Evolutionary conservation across 2,888 invertebrate species (phyloP).

Genomic region (Neelides folsomi): DNA sequence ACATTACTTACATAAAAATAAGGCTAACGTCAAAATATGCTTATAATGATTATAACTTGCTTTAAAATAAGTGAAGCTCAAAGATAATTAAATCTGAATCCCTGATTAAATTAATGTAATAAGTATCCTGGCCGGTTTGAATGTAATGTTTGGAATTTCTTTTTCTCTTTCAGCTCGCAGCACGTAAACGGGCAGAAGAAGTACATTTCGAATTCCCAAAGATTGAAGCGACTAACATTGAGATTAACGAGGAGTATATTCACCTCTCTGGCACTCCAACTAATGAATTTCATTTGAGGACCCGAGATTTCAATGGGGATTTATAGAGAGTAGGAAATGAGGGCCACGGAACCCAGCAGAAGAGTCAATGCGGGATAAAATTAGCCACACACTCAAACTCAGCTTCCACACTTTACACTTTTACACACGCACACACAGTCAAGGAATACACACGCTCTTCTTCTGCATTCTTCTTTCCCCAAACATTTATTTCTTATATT

Average conservation of each 20-base stretch:
- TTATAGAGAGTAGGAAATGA: slow-evolving; percentile 1
- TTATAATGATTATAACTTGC: too few relatives aligned
- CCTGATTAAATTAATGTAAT: neutral
- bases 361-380: slow-evolving; percentile 7
- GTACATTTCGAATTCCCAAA: slow-evolving; percentile 23
- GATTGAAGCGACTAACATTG: neutral
- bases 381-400: slow-evolving; percentile 9
- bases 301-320: neutral
- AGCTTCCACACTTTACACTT: neutral
- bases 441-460: neutral
- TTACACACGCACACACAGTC: neutral
- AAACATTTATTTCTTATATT: too few relatives aligned
- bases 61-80: neutral
- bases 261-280: neutral
- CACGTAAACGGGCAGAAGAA: slow-evolving; percentile 46
- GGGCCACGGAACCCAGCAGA: too few relatives aligned
- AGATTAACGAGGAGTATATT: neutral
- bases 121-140: too few relatives aligned
- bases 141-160: slow-evolving; percentile 35
- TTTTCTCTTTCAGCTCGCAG: slow-evolving; percentile 61
- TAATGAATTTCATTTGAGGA: neutral
- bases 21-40: too few relatives aligned
- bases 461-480: neutral
- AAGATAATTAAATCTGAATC: slow-evolving; percentile 3
- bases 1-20: too few relatives aligned